phyloP scores from a whole-genome alignment of 2,797 vertebrate genomes.

The Rhinatrema bivittatum region DNA sequence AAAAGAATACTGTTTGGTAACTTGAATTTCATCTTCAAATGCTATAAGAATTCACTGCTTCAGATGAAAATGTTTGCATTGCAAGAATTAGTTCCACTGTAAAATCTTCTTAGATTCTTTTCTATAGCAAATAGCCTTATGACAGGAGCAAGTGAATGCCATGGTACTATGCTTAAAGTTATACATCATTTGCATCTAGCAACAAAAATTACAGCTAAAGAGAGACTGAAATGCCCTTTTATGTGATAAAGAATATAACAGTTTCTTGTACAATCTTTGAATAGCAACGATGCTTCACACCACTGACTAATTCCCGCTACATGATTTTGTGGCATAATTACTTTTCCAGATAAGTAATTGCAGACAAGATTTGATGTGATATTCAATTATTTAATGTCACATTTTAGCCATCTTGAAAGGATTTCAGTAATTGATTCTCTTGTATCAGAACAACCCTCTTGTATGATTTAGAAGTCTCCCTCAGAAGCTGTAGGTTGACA shows the following conservation, averaged over 20 bases:
- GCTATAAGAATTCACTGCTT: no score
- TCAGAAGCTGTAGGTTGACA: slow-evolving; percentile 33
- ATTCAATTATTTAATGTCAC: slow-evolving; percentile 53
- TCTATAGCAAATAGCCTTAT: no score
- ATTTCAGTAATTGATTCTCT: slow-evolving; percentile 50
- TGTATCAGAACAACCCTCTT: slow-evolving; percentile 14
- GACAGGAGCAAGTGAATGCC: no score
- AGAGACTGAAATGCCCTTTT: slow-evolving; percentile 20
- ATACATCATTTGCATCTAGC: no score
- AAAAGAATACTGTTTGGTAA: no score
- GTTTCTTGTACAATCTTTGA: slow-evolving; percentile 14
- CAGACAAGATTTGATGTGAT: slow-evolving; percentile 44
- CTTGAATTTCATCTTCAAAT: no score
- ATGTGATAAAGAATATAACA: slow-evolving; percentile 18
- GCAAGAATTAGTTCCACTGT: no score
- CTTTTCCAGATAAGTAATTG: slow-evolving; percentile 49
- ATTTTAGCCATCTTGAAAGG: slow-evolving; percentile 38
- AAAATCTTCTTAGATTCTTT: no score
- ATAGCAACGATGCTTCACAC: slow-evolving; percentile 37
- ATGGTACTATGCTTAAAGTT: no score
- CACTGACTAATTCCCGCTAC: slow-evolving; percentile 42
- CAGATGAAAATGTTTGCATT: no score
- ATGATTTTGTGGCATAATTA: slow-evolving; percentile 52
- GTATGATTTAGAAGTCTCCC: slow-evolving; percentile 8
- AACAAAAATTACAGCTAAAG: no score